A percentile compares a stretch with the other conserved stretches of the same genome.
phyloP scores from a whole-genome alignment of 2,888 invertebrate species.

The Piscicola geometra region DNA sequence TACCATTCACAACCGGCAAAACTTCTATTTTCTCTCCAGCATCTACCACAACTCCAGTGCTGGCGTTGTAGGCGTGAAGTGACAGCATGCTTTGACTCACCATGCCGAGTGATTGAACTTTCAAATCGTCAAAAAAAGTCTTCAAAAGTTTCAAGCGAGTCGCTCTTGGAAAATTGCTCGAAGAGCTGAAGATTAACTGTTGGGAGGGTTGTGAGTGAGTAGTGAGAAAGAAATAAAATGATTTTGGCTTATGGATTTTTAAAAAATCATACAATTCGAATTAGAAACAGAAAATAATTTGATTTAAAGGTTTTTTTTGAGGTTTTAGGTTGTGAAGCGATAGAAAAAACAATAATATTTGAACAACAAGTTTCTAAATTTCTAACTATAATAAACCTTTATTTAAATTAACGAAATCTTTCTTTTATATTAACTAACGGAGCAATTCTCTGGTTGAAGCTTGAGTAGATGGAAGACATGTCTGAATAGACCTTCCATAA shows the following conservation, averaged over 20 bases:
- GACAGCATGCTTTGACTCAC: constrained; percentile 61
- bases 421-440: too few relatives aligned
- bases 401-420: too few relatives aligned
- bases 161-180: constrained; percentile 56
- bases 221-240: too few relatives aligned
- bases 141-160: constrained; percentile 57
- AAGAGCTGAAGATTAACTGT: constrained; percentile 58
- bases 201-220: not conserved
- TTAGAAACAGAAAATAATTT: too few relatives aligned
- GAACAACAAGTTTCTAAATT: too few relatives aligned
- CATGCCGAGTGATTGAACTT: constrained; percentile 57
- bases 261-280: too few relatives aligned
- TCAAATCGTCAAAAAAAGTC: constrained; percentile 56
- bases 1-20: constrained; percentile 61
- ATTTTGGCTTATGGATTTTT: too few relatives aligned
- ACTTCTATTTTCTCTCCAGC: constrained; percentile 62
- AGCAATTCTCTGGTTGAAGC: constrained; percentile 57
- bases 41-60: constrained; percentile 63
- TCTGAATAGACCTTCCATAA: constrained; percentile 58
- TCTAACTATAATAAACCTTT: too few relatives aligned
- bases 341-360: too few relatives aligned
- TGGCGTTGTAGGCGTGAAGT: constrained; percentile 62
- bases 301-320: too few relatives aligned
- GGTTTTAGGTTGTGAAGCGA: too few relatives aligned
- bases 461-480: constrained; percentile 59